Evolutionary conservation across 64 coral and sea anemone genomes (phyloP).

Genomic region (Dendronephthya gigantea): DNA sequence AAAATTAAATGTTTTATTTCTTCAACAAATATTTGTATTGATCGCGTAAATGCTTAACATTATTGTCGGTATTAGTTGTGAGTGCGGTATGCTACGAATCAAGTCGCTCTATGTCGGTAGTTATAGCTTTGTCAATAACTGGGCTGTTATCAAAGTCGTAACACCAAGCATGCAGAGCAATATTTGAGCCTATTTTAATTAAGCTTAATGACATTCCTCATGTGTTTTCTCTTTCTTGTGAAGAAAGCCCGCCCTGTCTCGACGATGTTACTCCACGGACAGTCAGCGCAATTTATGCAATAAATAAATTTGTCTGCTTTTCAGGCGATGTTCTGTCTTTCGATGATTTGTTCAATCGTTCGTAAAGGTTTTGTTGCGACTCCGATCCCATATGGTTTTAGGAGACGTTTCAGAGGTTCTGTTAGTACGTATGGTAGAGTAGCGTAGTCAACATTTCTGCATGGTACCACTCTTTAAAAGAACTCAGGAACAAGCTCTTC

Average conservation of each 20-base stretch:
- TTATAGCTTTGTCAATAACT: too few species aligned
- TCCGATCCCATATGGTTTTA: slow-evolving; percentile 1
- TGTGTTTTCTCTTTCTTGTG: slow-evolving; percentile 28
- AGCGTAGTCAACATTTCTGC: neutral
- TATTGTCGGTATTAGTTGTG: too few species aligned
- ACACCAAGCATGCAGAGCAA: too few species aligned
- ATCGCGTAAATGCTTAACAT: too few species aligned
- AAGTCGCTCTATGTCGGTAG: too few species aligned
- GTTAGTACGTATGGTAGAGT: neutral
- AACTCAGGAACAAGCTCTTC: too few species aligned
- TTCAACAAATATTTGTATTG: too few species aligned
- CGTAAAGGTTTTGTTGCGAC: neutral
- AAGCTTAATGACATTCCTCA: slow-evolving; percentile 5
- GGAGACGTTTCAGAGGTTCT: neutral
- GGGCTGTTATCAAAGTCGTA: too few species aligned
- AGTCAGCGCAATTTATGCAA: neutral
- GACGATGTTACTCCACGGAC: neutral
- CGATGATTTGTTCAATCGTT: neutral
- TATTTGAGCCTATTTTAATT: too few species aligned
- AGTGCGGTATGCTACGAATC: too few species aligned
- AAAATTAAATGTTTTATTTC: too few species aligned
- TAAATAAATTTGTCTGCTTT: neutral
- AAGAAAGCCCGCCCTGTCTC: slow-evolving; percentile 30
- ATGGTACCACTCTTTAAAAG: neutral
- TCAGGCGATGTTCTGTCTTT: neutral